Percentiles rank a stretch among this genome's conserved stretches.
Evolutionary conservation across 2,888 invertebrate species (phyloP).

Genomic region (Encarsia formosa): DNA sequence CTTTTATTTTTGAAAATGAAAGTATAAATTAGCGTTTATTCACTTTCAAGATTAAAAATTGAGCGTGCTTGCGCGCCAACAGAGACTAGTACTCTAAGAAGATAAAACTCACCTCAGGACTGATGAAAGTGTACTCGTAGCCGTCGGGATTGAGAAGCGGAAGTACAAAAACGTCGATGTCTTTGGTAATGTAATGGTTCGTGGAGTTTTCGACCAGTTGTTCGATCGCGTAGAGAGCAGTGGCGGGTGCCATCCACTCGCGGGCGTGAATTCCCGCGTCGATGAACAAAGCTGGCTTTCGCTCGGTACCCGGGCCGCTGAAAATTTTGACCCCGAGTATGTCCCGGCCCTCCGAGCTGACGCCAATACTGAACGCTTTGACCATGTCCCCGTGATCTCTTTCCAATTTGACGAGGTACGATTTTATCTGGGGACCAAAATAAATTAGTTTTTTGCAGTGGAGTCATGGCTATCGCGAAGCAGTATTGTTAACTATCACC

Average conservation of each 20-base stretch:
- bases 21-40: too few species aligned
- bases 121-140: conserved; percentile 57
- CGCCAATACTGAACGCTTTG: conserved; percentile 12
- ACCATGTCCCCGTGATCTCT: background rate
- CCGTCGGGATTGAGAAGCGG: conserved; percentile 72
- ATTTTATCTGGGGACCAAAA: conserved; percentile 12
- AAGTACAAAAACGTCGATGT: conserved; percentile 64
- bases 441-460: too few species aligned
- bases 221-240: conserved; percentile 58
- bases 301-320: conserved; percentile 52
- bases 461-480: too few species aligned
- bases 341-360: conserved; percentile 20
- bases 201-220: conserved; percentile 58
- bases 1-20: too few species aligned
- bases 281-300: conserved; percentile 56
- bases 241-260: conserved; percentile 65
- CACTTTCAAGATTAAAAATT: too few species aligned
- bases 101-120: background rate
- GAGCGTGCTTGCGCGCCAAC: too few species aligned
- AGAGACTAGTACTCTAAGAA: too few species aligned
- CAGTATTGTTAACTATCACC: too few species aligned
- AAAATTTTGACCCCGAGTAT: conserved; percentile 63
- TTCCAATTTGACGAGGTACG: background rate
- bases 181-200: conserved; percentile 52
- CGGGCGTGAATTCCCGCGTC: conserved; percentile 65